Conservation (phyloP, 92 coral and sea anemone genomes). For the Actinostola sp. region DNA sequence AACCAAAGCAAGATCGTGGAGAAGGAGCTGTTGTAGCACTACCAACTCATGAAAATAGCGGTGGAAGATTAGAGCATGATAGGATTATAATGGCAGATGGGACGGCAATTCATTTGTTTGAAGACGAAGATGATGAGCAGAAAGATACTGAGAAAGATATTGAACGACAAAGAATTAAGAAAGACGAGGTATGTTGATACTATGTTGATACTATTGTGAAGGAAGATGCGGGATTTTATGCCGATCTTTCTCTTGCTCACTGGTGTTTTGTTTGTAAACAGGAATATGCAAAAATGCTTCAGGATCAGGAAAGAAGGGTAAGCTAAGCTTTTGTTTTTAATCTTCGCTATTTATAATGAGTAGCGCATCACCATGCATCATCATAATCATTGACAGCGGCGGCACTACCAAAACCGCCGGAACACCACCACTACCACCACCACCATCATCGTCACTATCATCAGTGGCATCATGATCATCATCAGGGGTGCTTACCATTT, state of each 20-base stretch:
- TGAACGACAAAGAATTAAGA: constrained; percentile 4
- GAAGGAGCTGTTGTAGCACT: constrained; percentile 60
- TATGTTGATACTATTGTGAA: no score
- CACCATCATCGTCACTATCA: not conserved
- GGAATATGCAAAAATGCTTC: constrained; percentile 92
- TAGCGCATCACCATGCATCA: not conserved
- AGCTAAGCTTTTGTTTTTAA: constrained; percentile 3
- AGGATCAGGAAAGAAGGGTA: constrained; percentile 91
- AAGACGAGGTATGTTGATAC: constrained; percentile 37
- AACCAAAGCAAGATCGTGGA: constrained; percentile 26
- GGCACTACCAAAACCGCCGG: no score
- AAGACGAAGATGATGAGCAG: constrained; percentile 78
- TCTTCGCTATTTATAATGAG: not conserved
- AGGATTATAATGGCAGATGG: constrained; percentile 97
- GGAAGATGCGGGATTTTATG: no score
- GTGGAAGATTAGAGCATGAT: constrained; percentile 82
- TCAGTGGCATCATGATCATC: not conserved
- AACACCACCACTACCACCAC: not conserved
- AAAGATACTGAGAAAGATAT: constrained; percentile 23
- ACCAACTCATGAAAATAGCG: constrained; percentile 55
- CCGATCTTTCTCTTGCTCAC: no score
- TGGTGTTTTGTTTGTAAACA: no score
- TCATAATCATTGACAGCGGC: not conserved
- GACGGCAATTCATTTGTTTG: constrained; percentile 87
- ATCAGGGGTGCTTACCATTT: no score